These are phyloP conservation scores for Caradrina kadenii DNA, from an alignment of 2,888 invertebrate genomes.

Conservation along the genomic window DNA sequence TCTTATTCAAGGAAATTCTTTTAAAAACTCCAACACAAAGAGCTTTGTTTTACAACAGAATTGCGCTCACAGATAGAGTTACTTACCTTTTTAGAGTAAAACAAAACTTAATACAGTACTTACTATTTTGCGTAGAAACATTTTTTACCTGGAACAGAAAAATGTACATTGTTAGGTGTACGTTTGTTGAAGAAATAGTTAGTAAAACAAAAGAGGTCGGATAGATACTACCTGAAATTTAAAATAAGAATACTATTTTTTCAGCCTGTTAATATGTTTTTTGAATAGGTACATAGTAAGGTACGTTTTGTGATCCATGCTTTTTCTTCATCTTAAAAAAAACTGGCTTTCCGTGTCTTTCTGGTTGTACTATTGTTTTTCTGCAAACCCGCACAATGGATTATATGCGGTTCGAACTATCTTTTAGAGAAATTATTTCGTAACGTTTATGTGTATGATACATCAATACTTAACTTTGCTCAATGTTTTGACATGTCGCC, in stretches of 20 bases:
- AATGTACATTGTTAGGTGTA: slow-evolving; percentile 20
- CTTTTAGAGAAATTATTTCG: no score
- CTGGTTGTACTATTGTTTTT: no score
- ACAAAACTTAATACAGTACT: slow-evolving; percentile 32
- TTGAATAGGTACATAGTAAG: not conserved
- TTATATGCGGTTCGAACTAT: no score
- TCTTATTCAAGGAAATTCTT: not conserved
- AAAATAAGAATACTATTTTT: not conserved
- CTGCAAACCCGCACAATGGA: no score
- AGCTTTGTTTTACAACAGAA: slow-evolving; percentile 40
- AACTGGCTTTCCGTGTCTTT: no score
- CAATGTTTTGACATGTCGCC: no score
- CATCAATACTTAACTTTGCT: no score
- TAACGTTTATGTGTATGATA: no score
- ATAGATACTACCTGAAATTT: not conserved
- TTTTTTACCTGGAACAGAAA: slow-evolving; percentile 52
- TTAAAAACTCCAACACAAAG: slow-evolving; percentile 35
- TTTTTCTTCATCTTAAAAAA: no score
- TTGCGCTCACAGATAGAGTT: slow-evolving; percentile 15
- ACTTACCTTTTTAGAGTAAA: slow-evolving; percentile 23
- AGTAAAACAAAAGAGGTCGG: slow-evolving; percentile 22
- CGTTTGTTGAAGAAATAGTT: slow-evolving; percentile 6
- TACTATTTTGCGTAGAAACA: slow-evolving; percentile 23
- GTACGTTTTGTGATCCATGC: no score
- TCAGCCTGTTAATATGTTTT: not conserved